Base-by-base conservation (phyloP, 2,888 invertebrate genomes). In the Agriopis leucophaearia region DNA sequence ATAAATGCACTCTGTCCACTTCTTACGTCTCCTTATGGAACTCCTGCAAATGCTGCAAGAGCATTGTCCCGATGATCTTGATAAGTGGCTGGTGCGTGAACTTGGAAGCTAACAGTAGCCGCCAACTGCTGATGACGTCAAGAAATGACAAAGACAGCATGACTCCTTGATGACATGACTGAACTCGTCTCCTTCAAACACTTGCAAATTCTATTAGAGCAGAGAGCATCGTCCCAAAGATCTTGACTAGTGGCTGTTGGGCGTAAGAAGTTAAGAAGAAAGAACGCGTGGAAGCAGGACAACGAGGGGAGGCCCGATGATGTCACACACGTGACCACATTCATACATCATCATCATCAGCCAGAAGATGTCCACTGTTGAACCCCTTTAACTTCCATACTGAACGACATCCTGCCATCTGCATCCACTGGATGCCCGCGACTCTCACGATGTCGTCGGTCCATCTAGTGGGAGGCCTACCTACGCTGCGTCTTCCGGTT, bases 151-250 rank as follows among this genome's bases (percentile, higher is more conserved):
- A 12, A 54, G 92, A 92, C n/a, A n/a, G n/a, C n/a, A n/a, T n/a
- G n/a, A n/a, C n/a, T n/a, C n/a, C n/a, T n/a, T n/a, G n/a, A n/a
- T n/a, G n/a, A n/a, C n/a, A n/a, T n/a, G n/a, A n/a, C n/a, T n/a
- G n/a, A n/a, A n/a, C n/a, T n/a, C n/a, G n/a, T n/a, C n/a, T n/a
- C n/a, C n/a, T n/a, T n/a, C n/a, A n/a, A n/a, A n/a, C n/a, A n/a
- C n/a, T n/a, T n/a, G n/a, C n/a, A n/a, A n/a, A n/a, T n/a, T n/a
- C n/a, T n/a, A n/a, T n/a, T n/a, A n/a, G n/a, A n/a, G n/a, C n/a
- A n/a, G n/a, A n/a, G 63, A 98, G 92, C 97, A 98, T 97, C 15
- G 96, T 96, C 52, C 97, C 97, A 84, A 97, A 98, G 82, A 98
- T 98, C 71, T 96, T 95, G 73, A 95, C 86, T 75, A 98, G 96